Base-by-base conservation (phyloP, 2,888 invertebrate species). In the Hanleya hanleyi region DNA sequence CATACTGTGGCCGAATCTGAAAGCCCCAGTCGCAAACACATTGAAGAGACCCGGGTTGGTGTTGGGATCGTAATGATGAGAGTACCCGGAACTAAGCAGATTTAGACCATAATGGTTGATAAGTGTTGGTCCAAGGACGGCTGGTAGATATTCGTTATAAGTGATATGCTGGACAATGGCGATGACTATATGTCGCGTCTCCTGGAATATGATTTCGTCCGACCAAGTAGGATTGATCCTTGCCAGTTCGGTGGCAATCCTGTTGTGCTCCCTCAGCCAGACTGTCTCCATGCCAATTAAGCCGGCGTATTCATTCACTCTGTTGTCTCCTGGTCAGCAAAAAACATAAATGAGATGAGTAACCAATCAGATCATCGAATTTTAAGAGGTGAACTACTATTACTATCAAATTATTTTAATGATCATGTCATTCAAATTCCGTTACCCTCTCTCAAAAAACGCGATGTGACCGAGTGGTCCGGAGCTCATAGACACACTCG, bases 11-110 rank as follows among this genome's bases (percentile, higher is more conserved):
- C 86, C 86, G 49, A 83, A 81, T 72, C 88, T 70, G 70, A 83
- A 83, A 7, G 85, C 87, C 33, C 86, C 86, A 5, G 82, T 74
- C 9, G 86, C 81, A 73, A 88, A 88, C 29, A 76, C 83, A 62
- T 84, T 85, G 7, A 80, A 74, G 18, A 86, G 78, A 9, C 74
- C 74, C 1, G 86, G 79, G 73, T 88, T 82, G 7, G 84, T 50
- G 47, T 36, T 18, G n/a, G n/a, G 18, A 50, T 75, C 47, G 29
- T 64, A 64, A 18, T 1, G 15, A 3, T 2, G 3, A 18, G 29
- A 37, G 37, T 64, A 37, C 4, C 64, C 38, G 1, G 15, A 36
- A 4, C 4, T 6, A 64, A 35, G 37, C 18, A 18, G 64, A 9
- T 1, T 1, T 3, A 64, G 64, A 32, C 36, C 26, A n/a, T 64